Evolutionary conservation across 2,797 vertebrate genomes (phyloP), one percentile per base, ranked within the genome.

Genomic region (Chelonia mydas): DNA sequence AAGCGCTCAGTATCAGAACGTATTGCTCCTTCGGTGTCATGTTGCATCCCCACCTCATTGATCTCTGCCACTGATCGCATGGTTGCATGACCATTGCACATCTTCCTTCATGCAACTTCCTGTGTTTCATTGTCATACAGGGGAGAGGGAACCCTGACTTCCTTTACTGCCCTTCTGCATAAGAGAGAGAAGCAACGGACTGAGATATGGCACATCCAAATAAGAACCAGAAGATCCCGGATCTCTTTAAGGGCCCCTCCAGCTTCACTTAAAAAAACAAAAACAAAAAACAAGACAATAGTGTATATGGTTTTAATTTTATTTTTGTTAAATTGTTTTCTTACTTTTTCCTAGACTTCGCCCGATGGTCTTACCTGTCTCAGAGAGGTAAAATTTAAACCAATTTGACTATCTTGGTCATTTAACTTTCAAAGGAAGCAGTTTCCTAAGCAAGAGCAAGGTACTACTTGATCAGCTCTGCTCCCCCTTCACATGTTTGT

Each of bases 311-410:
- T 83, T 91, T 80, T 81, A 25, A 11, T 90, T 86, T 91, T 49
- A 28, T 90, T 96, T 94, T 86, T n/a, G 92, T 94, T 90, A 90
- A 87, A 85, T 92, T 88, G 88, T 96, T 93, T 92, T 94, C 92
- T 95, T 88, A 97, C 97, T 98, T 96, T 97, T 97, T 98, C 97
- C 97, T 98, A 97, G 97, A 98, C 97, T 95, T 98, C 90, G 95
- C 97, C 93, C 93, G 84, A 83, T 98, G 98, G 98, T 98, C 97
- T 98, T 98, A 98, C 80, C 54, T 98, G 97, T 98, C 96, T 97
- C 97, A 98, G 97, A 98, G 97, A 98, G 98, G 97, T 98, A 98
- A 98, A 96, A 95, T 96, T 97, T 95, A 92, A 97, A 96, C 77
- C 94, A 81, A 97, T 96, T 97, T 96, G 95, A 95, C 87, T 95